Base-by-base conservation (phyloP, 2,113 vertebrate genomes). In the Girardinichthys multiradiatus region DNA sequence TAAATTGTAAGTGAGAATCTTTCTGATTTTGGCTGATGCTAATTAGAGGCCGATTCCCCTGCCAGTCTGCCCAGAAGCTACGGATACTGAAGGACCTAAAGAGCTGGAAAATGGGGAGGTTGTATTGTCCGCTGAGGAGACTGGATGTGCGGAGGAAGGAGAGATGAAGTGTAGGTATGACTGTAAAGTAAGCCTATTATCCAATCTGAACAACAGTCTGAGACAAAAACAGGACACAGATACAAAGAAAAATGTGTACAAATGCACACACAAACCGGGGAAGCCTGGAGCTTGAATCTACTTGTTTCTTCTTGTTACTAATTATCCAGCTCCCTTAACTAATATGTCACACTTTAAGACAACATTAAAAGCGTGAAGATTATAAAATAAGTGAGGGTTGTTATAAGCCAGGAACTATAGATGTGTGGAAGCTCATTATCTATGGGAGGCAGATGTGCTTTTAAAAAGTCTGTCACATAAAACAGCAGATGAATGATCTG, bases 401-500 rank as follows among this genome's bases (percentile, higher is more conserved):
- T 79, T 77, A 72, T 77, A 71, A 87, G 74, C 79, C 74, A 68
- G 57, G 79, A 70, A 30, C 29, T 61, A 60, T 64, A 62, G 42
- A 79, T 24, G 58, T 73, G 79, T 61, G 62, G 70, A 79, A 74
- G 69, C 86, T 86, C 77, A 77, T 88, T 86, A 86, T 68, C 68
- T 63, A 54, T 31, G 54, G 0, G 35, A 54, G 33, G 67, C 26
- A 42, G 72, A 78, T 4, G 64, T 14, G 64, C 57, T 78, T 69
- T 72, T 64, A 66, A 79, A 83, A 72, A 1, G 19, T 10, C 31
- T 59, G 33, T 67, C 4, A 2, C 63, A 31, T 68, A 57, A 68
- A 85, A 54, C 4, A 45, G 26, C 14, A 28, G 39, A 65, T 58
- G 58, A 82, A 58, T 64, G 74, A 83, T 89, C 42, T 2, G 1